A percentile compares a stretch with the other conserved stretches of the same genome.
Conservation (phyloP, 2,113 vertebrate genomes). For the Nannospalax galili region DNA sequence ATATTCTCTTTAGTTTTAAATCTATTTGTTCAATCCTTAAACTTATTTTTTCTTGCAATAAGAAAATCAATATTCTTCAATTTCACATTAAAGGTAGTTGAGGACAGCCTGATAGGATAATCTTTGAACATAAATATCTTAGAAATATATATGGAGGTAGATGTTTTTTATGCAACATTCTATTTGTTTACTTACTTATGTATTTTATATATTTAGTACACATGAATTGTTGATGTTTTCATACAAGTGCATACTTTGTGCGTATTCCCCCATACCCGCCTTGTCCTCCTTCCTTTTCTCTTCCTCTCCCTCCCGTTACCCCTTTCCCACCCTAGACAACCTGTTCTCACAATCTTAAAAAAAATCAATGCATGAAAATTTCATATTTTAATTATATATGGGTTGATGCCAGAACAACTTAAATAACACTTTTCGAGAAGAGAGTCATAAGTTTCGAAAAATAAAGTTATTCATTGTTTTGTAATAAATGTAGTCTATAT, state of each 20-base stretch:
- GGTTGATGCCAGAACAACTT: background rate
- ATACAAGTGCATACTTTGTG: background rate
- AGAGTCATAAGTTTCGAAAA: background rate
- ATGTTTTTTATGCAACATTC: no score
- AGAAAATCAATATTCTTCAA: background rate
- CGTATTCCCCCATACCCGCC: background rate
- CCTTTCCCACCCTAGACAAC: background rate
- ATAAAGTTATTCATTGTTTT: background rate
- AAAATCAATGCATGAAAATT: background rate
- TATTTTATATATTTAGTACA: background rate
- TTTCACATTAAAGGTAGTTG: background rate
- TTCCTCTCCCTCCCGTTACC: background rate
- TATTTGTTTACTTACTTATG: no score
- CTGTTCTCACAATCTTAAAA: background rate
- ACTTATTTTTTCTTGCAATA: background rate
- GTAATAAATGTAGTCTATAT: background rate
- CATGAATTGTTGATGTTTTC: background rate
- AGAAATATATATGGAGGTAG: background rate
- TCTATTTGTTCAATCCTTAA: background rate
- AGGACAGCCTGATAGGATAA: background rate
- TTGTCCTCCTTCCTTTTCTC: no score
- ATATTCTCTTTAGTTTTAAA: background rate
- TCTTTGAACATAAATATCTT: background rate
- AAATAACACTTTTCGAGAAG: background rate
- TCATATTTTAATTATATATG: background rate